Evolutionary conservation across 2,888 invertebrate genomes (phyloP).

Genomic region (Temnothorax rugatulus): DNA sequence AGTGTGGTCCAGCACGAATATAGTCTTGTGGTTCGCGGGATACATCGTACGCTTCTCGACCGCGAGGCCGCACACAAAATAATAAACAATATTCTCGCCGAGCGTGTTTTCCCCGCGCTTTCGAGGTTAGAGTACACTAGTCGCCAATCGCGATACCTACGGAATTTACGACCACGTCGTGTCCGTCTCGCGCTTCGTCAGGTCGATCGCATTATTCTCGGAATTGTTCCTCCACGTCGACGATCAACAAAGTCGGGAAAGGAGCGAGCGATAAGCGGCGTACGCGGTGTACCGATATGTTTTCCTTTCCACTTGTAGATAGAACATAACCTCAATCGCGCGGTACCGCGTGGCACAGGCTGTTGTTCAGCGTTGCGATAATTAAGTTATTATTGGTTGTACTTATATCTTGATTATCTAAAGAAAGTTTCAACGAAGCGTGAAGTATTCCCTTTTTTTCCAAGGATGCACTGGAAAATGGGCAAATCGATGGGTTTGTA

Average conservation of each 20-base stretch:
- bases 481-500: neutral
- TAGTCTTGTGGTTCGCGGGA: conserved; percentile 96
- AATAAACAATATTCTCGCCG: no score
- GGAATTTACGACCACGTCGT: neutral
- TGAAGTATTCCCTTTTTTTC: neutral
- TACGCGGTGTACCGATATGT: neutral
- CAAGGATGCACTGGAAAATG: conserved; percentile 17
- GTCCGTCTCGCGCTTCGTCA: no score
- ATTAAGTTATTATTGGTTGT: neutral
- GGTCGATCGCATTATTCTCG: neutral
- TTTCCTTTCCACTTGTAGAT: neutral
- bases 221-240: neutral
- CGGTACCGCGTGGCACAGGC: neutral
- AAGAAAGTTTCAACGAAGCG: neutral
- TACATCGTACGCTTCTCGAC: conserved; percentile 86
- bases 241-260: neutral
- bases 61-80: neutral
- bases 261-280: no score
- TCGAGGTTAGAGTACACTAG: neutral
- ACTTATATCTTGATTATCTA: neutral
- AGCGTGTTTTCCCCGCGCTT: neutral
- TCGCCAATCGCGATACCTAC: neutral
- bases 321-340: neutral
- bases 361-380: neutral
- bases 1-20: conserved; percentile 97